A percentile compares a stretch with the other conserved stretches of the same genome.
Conservation (phyloP, 2,888 invertebrate species). For the Neoaliturus tenellus region DNA sequence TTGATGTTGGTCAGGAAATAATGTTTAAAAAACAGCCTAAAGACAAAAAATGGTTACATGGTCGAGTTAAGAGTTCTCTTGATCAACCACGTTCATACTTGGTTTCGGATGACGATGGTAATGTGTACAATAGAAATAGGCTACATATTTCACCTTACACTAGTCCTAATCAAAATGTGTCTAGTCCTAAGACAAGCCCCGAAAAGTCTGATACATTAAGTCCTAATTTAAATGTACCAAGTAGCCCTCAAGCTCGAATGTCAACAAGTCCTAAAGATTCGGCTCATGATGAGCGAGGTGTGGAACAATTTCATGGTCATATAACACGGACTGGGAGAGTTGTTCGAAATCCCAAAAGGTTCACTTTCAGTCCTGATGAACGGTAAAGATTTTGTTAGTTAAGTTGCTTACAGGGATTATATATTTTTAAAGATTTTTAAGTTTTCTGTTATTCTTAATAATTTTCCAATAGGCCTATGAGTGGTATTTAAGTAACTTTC, state of each 20-base stretch:
- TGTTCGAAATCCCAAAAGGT: too few relatives aligned
- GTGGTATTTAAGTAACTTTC: too few relatives aligned
- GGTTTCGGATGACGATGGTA: slow-evolving; percentile 15
- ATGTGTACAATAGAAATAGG: slow-evolving; percentile 9
- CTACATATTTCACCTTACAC: background rate
- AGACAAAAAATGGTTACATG: slow-evolving; percentile 27
- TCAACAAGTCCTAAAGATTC: background rate
- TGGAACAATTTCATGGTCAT: too few relatives aligned
- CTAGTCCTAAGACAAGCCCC: background rate
- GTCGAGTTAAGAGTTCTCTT: slow-evolving; percentile 22
- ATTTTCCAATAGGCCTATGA: too few relatives aligned
- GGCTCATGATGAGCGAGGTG: too few relatives aligned
- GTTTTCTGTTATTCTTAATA: too few relatives aligned
- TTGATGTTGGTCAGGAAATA: slow-evolving; percentile 12
- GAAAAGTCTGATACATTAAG: background rate
- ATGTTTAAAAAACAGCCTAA: slow-evolving; percentile 40
- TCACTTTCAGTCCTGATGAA: too few relatives aligned
- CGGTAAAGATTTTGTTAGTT: too few relatives aligned
- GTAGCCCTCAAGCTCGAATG: background rate
- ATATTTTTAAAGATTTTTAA: too few relatives aligned
- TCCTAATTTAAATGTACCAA: background rate
- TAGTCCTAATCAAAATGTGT: background rate
- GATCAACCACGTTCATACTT: slow-evolving; percentile 34
- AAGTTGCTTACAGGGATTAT: too few relatives aligned
- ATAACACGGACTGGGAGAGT: too few relatives aligned